A percentile compares a stretch with the other conserved stretches of the same genome.
phyloP scores from a whole-genome alignment of 2,113 vertebrate species.

The Genyomyrus donnyi region DNA sequence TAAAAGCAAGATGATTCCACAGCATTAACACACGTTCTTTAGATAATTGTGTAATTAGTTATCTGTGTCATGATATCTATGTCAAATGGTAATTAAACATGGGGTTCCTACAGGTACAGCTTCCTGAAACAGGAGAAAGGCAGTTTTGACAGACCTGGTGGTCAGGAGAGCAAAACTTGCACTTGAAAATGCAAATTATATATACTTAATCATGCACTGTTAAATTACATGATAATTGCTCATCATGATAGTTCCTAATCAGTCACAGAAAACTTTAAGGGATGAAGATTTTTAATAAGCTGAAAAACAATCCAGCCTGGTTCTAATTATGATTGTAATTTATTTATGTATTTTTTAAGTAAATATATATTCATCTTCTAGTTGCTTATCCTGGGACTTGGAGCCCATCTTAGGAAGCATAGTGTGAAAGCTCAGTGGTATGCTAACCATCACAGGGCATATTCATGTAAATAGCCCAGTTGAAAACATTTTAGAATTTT shows the following conservation, averaged over 20 bases:
- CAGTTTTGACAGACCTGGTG: neutral
- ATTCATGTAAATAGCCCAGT: neutral
- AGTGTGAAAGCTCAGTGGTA: neutral
- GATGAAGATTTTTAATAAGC: neutral
- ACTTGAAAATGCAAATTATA: neutral
- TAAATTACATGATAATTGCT: constrained; percentile 1
- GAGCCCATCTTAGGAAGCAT: neutral
- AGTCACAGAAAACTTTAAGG: neutral
- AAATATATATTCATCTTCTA: neutral
- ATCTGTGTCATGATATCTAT: neutral
- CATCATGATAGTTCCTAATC: neutral
- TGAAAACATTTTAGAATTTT: neutral
- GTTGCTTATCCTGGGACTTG: neutral
- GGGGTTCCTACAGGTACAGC: neutral
- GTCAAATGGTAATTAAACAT: neutral
- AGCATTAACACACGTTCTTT: neutral
- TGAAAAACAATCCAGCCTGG: neutral
- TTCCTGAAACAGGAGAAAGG: neutral
- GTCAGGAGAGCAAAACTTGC: neutral
- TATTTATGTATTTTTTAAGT: neutral
- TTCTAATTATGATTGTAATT: neutral
- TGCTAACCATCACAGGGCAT: neutral
- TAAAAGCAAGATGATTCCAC: neutral
- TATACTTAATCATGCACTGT: neutral
- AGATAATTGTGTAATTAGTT: neutral